Conservation (phyloP, 30 jellyfish, hydroid and myxozoan species). For the Cassiopea xamachana region DNA sequence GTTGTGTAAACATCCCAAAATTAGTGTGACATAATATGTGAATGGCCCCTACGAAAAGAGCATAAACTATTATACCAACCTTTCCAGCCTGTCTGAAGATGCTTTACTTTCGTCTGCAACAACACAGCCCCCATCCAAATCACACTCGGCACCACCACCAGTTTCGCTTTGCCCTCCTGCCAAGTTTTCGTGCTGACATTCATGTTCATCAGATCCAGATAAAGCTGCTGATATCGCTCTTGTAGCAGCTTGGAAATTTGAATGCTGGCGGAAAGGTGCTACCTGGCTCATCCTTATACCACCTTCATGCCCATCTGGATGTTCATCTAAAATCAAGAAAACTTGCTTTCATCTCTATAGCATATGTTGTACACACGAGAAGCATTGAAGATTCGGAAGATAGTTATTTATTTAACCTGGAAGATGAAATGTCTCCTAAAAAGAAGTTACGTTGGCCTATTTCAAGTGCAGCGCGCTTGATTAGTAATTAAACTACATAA, state of each 20-base stretch:
- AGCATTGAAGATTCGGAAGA: neutral
- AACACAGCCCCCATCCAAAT: no score
- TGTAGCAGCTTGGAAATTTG: slow-evolving; percentile 82
- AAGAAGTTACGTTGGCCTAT: neutral
- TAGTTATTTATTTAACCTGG: neutral
- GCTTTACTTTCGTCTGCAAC: no score
- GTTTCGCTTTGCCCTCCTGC: no score
- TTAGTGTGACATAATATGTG: no score
- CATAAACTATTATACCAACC: no score
- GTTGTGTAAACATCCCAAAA: no score
- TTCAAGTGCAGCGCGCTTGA: neutral
- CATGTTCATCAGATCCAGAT: slow-evolving; percentile 19
- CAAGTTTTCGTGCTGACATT: no score
- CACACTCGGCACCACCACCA: no score
- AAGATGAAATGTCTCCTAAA: neutral
- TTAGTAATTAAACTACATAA: neutral
- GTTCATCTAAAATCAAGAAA: slow-evolving; percentile 53
- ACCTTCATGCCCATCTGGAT: slow-evolving; percentile 97
- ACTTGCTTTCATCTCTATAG: no score
- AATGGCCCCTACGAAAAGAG: no score
- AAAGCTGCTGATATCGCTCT: slow-evolving; percentile 89
- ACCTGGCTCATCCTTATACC: slow-evolving; percentile 85
- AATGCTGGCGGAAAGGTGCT: slow-evolving; percentile 64
- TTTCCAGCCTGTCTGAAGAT: no score
- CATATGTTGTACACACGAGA: neutral